phyloP scores from a whole-genome alignment of 2,797 vertebrate species.

The Prunella strophiata region DNA sequence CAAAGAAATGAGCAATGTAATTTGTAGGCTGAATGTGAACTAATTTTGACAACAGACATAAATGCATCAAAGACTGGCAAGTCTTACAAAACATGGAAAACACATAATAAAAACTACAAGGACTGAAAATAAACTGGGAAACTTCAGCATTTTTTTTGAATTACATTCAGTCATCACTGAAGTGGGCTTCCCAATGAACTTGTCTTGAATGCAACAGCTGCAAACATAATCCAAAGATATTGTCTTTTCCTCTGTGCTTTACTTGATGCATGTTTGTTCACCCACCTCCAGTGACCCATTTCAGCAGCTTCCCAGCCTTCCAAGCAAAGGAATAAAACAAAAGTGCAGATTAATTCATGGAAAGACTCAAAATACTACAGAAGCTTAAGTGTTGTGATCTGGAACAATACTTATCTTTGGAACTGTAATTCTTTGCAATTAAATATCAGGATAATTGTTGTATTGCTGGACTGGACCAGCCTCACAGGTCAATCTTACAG shows the following conservation, averaged over 20 bases:
- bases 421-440: neutral
- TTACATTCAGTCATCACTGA: neutral
- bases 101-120: neutral
- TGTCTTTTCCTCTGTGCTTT: neutral
- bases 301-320: neutral
- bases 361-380: neutral
- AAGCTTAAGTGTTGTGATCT: neutral
- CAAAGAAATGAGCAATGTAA: neutral
- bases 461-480: no score
- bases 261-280: neutral
- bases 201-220: slow-evolving; percentile 19
- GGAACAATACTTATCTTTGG: neutral
- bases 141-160: neutral
- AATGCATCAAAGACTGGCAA: neutral
- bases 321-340: neutral
- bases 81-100: neutral
- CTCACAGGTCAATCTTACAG: no score
- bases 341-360: neutral
- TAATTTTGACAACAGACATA: neutral
- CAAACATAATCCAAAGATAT: neutral
- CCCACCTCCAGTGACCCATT: neutral
- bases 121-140: neutral
- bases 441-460: neutral
- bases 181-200: neutral
- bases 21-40: neutral